A percentile compares a stretch with the other conserved stretches of the same genome.
Evolutionary conservation across 2,797 vertebrate genomes (phyloP).

Genomic region (Ceyx erithaca): DNA sequence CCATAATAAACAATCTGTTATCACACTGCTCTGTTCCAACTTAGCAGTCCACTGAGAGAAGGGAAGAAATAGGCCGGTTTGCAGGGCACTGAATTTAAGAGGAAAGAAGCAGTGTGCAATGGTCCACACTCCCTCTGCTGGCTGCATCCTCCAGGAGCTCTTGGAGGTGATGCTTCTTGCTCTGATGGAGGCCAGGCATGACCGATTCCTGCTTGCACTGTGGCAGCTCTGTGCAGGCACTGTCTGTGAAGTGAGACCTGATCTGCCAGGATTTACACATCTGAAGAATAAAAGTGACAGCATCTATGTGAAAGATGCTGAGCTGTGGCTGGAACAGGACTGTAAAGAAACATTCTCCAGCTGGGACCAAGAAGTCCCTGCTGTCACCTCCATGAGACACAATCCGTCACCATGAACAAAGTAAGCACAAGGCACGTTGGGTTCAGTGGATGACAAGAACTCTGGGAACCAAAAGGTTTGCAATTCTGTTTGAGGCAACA

Average conservation of each 20-base stretch:
- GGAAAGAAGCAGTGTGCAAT: not conserved
- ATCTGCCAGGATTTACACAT: not conserved
- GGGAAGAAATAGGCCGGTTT: not conserved
- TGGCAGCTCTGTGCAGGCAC: not conserved
- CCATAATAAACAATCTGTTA: slow-evolving; percentile 56
- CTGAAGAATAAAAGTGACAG: not conserved
- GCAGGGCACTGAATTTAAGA: not conserved
- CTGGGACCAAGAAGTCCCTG: not conserved
- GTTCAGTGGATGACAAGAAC: not conserved
- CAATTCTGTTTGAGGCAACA: not conserved
- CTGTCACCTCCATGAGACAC: accelerated
- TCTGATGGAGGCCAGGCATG: accelerated
- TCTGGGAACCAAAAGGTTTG: not conserved
- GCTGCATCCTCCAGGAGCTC: not conserved
- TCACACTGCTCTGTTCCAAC: not conserved
- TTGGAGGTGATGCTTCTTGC: accelerated
- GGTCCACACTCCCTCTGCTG: slow-evolving; percentile 49
- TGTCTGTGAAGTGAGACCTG: accelerated
- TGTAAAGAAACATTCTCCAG: not conserved
- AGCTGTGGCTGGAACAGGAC: not conserved
- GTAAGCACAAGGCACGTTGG: accelerated
- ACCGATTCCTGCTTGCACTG: accelerated
- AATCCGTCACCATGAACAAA: not conserved
- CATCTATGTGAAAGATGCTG: not conserved
- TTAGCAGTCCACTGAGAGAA: not conserved